A percentile compares a stretch with the other conserved stretches of the same genome.
These are phyloP conservation scores for Neodiprion lecontei DNA, from an alignment of 1,140 invertebrate species.

Conservation along the genomic window DNA sequence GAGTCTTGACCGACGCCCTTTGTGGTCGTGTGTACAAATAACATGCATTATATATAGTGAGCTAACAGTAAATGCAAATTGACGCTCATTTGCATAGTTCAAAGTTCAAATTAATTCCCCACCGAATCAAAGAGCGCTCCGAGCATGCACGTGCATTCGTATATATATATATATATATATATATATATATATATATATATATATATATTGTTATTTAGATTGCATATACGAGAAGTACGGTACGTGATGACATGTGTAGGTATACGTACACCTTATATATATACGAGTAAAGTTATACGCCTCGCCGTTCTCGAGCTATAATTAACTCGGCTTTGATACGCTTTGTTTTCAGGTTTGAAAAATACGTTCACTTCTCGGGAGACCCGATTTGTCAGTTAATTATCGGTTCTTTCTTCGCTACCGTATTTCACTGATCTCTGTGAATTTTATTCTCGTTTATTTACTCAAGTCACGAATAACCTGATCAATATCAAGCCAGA, in stretches of 20 bases:
- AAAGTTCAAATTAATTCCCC: background rate
- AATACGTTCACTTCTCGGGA: background rate
- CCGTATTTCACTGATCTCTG: no score
- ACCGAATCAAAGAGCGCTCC: background rate
- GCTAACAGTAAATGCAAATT: background rate
- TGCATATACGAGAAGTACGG: background rate
- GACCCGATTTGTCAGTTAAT: background rate
- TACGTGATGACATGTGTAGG: background rate
- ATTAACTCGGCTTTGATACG: background rate
- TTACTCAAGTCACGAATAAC: no score
- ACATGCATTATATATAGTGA: no score
- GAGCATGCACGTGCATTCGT: no score
- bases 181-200: no score
- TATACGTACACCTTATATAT: no score
- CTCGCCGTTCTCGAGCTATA: background rate
- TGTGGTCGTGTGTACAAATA: background rate
- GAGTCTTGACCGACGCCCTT: background rate
- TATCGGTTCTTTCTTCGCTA: background rate
- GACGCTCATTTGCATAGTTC: background rate
- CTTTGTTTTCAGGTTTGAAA: background rate
- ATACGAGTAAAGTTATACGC: no score
- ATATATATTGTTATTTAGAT: background rate
- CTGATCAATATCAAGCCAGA: no score
- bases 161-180: no score
- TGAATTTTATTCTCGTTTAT: no score